Base-by-base conservation (phyloP, 2,888 invertebrate species). In the Acleris cristana region DNA sequence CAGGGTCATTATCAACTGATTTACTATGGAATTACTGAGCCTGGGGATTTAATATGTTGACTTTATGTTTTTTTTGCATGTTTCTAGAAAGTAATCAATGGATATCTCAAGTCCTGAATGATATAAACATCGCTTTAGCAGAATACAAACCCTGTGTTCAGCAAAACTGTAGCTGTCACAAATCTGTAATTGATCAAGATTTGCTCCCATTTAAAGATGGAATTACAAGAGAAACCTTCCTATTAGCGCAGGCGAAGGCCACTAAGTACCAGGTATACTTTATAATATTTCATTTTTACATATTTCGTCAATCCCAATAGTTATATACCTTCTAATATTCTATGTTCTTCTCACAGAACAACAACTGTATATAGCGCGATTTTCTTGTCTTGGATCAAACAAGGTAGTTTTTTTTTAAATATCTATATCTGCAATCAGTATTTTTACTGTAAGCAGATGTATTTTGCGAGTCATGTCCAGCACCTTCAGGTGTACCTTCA, bases 131-230 rank as follows among this genome's bases (percentile, higher is more conserved):
- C 18, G 95, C 95, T 1, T 71, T 91, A 59, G 79, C 85, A 21
- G 78, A 86, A 8, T 95, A 95, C 78, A 76, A 80, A 65, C 93
- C 94, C 12, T 96, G 96, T 81, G 85, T 92, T 60, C 81, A 76
- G 26, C 82, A 74, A 55, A 94, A 94, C 72, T 96, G 96, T 81
- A 93, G 90, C 59, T 97, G 97, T 79, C 94, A 95, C 79, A 83
- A 85, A 64, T 82, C 92, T 74, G 94, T 96, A 7, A 95, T 98
- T 64, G 84, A 93, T 14, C 86, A 93, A 30, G 97, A 98, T 84
- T 90, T 98, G 64, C 86, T 86, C 62, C 93, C 95, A 7, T 98
- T 96, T 85, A 88, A 93, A 73, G 88, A 94, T 75, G 98, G 98
- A 53, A 96, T 98, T 68, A 94, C 94, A 0, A 92, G 94, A 75